These are phyloP conservation scores for Bagarius yarrelli DNA, from an alignment of 2,113 vertebrate species.

Conservation along the genomic window DNA sequence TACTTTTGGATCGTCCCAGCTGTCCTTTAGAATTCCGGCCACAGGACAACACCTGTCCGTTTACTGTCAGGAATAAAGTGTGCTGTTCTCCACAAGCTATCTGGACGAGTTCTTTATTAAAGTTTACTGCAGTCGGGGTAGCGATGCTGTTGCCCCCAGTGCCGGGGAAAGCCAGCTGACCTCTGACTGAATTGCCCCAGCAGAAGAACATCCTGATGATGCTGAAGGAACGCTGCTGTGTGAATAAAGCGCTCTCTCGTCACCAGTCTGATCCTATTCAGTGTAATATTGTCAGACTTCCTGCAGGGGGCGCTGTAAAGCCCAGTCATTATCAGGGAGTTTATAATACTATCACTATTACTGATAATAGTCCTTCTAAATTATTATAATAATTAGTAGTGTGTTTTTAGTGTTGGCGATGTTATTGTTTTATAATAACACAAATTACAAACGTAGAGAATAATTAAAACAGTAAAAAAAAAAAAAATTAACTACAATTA, in stretches of 20 bases:
- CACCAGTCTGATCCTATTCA: not conserved
- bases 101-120: conserved; percentile 34
- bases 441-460: not conserved
- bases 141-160: conserved; percentile 33
- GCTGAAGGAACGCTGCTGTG: not conserved
- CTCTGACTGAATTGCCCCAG: conserved; percentile 62
- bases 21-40: conserved; percentile 64
- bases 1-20: conserved; percentile 57
- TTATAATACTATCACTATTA: not conserved
- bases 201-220: conserved; percentile 51
- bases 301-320: conserved; percentile 2
- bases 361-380: not conserved
- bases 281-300: not conserved
- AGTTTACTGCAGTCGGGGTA: not conserved
- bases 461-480: too few species aligned
- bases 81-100: conserved; percentile 64
- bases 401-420: not conserved
- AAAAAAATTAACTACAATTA: not conserved
- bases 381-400: not conserved
- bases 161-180: conserved; percentile 54
- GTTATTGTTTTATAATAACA: not conserved
- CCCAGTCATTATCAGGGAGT: not conserved
- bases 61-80: conserved; percentile 58
- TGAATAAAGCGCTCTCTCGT: not conserved
- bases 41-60: conserved; percentile 59